A percentile compares a stretch with the other conserved stretches of the same genome.
These are phyloP conservation scores for Salmo trutta DNA, from an alignment of 2,797 vertebrate species.

Conservation along the genomic window DNA sequence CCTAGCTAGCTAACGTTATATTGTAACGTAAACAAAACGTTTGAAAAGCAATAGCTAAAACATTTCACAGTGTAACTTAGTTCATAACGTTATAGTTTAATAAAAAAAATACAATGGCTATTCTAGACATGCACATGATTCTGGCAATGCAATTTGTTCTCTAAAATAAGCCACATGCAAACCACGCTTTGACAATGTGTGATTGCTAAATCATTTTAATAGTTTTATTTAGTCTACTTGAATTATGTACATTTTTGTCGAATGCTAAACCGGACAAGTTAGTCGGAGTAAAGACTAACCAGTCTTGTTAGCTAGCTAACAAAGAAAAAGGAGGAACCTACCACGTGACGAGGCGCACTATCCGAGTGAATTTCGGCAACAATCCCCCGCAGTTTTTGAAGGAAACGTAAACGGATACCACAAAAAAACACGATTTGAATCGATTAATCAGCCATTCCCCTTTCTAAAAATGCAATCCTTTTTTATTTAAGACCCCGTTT, in stretches of 20 bases:
- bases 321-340: constrained; percentile 95
- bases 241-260: background rate
- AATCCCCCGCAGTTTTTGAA: constrained; percentile 85
- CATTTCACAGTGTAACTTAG: background rate
- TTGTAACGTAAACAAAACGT: background rate
- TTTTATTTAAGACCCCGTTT: constrained; percentile 49
- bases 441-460: constrained; percentile 62
- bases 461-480: constrained; percentile 36
- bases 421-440: constrained; percentile 33
- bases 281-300: background rate
- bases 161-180: background rate
- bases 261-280: constrained; percentile 3
- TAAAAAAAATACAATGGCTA: background rate
- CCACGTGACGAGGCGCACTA: constrained; percentile 93
- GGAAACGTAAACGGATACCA: constrained; percentile 54
- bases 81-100: background rate
- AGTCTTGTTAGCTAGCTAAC: constrained; percentile 71
- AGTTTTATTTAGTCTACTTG: background rate
- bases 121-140: background rate
- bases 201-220: background rate
- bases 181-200: background rate
- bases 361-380: constrained; percentile 90
- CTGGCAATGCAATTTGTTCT: background rate
- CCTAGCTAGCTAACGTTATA: background rate
- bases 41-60: background rate